Evolutionary conservation across 2,888 invertebrate genomes (phyloP).

Genomic region (Euclidia mi): DNA sequence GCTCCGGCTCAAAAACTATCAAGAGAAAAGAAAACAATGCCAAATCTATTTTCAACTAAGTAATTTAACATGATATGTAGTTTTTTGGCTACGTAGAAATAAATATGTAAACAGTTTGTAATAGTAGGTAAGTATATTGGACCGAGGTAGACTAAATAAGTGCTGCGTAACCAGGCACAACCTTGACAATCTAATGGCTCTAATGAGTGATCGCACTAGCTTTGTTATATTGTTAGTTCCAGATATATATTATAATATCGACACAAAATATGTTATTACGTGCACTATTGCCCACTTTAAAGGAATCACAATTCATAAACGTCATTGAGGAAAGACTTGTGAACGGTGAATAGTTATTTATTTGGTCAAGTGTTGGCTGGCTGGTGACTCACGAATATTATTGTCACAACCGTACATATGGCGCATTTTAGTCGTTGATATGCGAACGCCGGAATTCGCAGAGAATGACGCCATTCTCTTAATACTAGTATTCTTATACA

Average conservation of each 20-base stretch:
- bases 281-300: conserved; percentile 3
- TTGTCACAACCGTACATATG: conserved; percentile 83
- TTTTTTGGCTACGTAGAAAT: background rate
- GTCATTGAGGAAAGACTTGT: conserved; percentile 76
- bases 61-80: conserved; percentile 25
- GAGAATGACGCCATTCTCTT: conserved; percentile 85
- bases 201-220: background rate
- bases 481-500: conserved; percentile 61
- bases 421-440: conserved; percentile 82
- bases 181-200: background rate
- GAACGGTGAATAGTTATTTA: conserved; percentile 80
- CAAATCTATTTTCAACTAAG: conserved; percentile 53
- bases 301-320: conserved; percentile 34
- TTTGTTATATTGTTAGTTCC: conserved; percentile 22
- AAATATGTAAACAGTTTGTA: background rate
- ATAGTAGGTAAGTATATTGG: background rate
- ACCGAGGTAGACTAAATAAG: background rate
- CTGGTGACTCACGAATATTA: conserved; percentile 85
- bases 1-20: conserved; percentile 41
- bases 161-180: background rate
- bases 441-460: conserved; percentile 78
- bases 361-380: conserved; percentile 83
- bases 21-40: conserved; percentile 63
- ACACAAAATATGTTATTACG: background rate
- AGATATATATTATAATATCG: background rate